Base-by-base conservation (phyloP, 2,113 vertebrate genomes). In the Psilopogon haemacephalus region DNA sequence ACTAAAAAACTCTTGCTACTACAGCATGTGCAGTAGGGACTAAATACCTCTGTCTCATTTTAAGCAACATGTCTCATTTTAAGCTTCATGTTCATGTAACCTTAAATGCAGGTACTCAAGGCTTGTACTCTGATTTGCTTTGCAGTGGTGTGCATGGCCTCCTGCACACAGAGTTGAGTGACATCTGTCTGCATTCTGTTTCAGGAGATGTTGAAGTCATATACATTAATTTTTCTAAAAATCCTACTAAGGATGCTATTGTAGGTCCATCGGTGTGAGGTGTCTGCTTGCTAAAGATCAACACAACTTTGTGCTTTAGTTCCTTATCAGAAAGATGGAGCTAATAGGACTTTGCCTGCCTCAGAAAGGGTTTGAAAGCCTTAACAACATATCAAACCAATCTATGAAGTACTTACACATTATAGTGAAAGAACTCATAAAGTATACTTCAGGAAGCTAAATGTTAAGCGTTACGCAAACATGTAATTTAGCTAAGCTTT, bases 61-160 rank as follows among this genome's bases (percentile, higher is more conserved):
- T 38, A 89, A 78, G 33, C 52, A 88, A 24, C n/a, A n/a, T n/a
- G n/a, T n/a, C n/a, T n/a, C n/a, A n/a, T n/a, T n/a, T n/a, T n/a
- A n/a, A n/a, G n/a, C n/a, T n/a, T n/a, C n/a, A 67, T 0, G 0
- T 33, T 37, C 20, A 48, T 4, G 20, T 33, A 74, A 44, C 30
- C 35, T 87, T 30, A 86, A 38, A 87, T 12, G 24, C 28, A 46
- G n/a, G 38, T 52, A 26, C 6, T 63, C 64, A 73, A 46, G 15
- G 27, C 6, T 81, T 30, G 59, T 28, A 6, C 23, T 55, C 72
- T 52, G 42, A 86, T 56, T 86, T 88, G 40, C 28, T 74, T 70
- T 56, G 52, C 54, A 80, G 37, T 23, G 87, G 14, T 62, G 33
- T 32, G 59, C 33, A 59, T 6, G 74, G 35, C 3, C 19, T 56